These are phyloP conservation scores for Dromococcyx pavoninus DNA, from an alignment of 2,797 vertebrate species.

Conservation along the genomic window DNA sequence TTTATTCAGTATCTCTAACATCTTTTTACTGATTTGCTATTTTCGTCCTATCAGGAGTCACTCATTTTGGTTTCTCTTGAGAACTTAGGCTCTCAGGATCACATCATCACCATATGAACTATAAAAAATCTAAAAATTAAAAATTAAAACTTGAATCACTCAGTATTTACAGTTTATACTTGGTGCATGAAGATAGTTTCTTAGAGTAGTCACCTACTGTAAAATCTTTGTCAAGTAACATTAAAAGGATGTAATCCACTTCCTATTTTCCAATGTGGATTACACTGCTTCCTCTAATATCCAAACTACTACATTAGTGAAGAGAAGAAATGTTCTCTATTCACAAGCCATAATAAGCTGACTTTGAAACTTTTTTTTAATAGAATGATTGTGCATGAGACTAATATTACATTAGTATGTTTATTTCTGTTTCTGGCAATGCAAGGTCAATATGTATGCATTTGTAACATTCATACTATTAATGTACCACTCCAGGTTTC, in stretches of 20 bases:
- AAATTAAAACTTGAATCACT: neutral
- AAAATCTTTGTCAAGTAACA: neutral
- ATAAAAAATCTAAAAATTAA: neutral
- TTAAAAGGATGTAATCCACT: neutral
- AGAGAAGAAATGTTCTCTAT: neutral
- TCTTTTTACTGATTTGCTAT: neutral
- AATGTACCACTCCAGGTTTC: neutral
- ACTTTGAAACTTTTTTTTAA: slow-evolving; percentile 48
- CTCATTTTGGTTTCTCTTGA: neutral
- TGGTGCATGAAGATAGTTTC: neutral
- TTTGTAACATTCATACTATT: neutral
- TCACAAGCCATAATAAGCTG: neutral
- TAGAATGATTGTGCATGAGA: slow-evolving; percentile 4
- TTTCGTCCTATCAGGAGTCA: neutral
- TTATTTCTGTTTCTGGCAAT: neutral
- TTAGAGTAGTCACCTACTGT: neutral
- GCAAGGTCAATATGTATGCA: neutral
- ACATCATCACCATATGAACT: neutral
- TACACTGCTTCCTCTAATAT: neutral
- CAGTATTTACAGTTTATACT: neutral
- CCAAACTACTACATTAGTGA: neutral
- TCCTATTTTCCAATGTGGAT: neutral
- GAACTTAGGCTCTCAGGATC: neutral
- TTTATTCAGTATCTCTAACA: neutral
- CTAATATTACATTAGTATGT: neutral